Evolutionary conservation across 2,113 vertebrate species (phyloP).

Genomic region (Silurus meridionalis): DNA sequence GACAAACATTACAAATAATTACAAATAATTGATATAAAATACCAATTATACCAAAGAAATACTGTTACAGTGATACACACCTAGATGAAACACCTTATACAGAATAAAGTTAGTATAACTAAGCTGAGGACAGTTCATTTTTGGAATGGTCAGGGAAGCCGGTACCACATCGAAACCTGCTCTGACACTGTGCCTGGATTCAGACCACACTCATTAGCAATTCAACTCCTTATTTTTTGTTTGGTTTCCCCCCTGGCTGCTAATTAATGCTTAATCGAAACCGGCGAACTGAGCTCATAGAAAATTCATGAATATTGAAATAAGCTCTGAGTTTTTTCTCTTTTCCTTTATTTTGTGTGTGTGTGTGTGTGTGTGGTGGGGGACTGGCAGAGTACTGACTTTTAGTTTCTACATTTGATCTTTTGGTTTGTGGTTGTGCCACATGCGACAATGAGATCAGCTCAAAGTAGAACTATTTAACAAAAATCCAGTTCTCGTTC

Average conservation of each 20-base stretch:
- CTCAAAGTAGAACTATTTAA: neutral
- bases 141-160: conserved; percentile 10
- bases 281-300: conserved; percentile 98
- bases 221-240: conserved; percentile 99
- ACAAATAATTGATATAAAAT: no score
- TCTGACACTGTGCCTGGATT: conserved; percentile 77
- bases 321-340: conserved; percentile 86
- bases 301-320: conserved; percentile 99
- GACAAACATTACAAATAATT: neutral
- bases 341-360: conserved; percentile 33
- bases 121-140: neutral
- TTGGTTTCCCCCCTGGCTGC: conserved; percentile 98
- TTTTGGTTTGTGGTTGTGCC: neutral
- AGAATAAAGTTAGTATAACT: neutral
- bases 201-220: conserved; percentile 97
- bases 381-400: conserved; percentile 29
- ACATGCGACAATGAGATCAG: neutral
- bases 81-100: neutral
- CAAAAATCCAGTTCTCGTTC: neutral
- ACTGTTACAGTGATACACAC: neutral
- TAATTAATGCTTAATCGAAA: conserved; percentile 99
- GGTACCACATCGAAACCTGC: conserved; percentile 14
- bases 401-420: conserved; percentile 2
- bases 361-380: conserved; percentile 5
- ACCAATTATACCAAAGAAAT: neutral